Base-by-base conservation (phyloP, 2,888 invertebrate genomes). In the Drosophila quinaria region DNA sequence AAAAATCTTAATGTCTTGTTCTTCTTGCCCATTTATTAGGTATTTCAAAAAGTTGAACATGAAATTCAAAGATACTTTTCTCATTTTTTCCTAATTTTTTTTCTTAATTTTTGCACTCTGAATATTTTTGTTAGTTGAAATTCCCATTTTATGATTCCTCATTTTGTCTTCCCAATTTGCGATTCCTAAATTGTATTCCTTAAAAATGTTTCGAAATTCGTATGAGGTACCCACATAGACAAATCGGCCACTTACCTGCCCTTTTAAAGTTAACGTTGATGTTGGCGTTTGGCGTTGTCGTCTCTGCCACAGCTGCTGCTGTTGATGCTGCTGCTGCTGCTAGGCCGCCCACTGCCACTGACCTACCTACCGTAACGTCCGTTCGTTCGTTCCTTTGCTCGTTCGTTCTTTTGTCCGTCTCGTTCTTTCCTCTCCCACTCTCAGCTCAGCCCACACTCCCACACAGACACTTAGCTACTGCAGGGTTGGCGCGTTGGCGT, bases 341-440 rank as follows among this genome's bases (percentile, higher is more conserved):
- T 66, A 64, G 64, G 75, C 82, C 85, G 87, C 85, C 87, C 87
- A 81, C 83, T 80, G 86, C 84, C 86, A 86, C 84, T 79, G 77
- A 80, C 78, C 80, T 80, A 76, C 61, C 65, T 65, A 59, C 65
- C 10, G n/a, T 65, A 59, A 47, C 10, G 52, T 25, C 22, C 51
- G 51, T 33, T 17, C 4, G 33, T 50, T 33, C 42, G 17, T 35
- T 46, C 46, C 4, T 29, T 39, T 6, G 22, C 29, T 49, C 37
- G 50, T 10, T 35, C 25, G 13, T 17, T 33, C 33, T 1, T 29
- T 3, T 5, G 37, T 39, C 25, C n/a, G 37, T 52, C 41, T 77
- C 73, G 63, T 70, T 63, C 67, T 78, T 78, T 49, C 56, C 63
- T 63, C 61, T 55, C 76, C 42, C 77, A 37, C 69, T 54, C 66